Conservation (phyloP, 2,888 invertebrate species). For the Acanthosepion esculentum region DNA sequence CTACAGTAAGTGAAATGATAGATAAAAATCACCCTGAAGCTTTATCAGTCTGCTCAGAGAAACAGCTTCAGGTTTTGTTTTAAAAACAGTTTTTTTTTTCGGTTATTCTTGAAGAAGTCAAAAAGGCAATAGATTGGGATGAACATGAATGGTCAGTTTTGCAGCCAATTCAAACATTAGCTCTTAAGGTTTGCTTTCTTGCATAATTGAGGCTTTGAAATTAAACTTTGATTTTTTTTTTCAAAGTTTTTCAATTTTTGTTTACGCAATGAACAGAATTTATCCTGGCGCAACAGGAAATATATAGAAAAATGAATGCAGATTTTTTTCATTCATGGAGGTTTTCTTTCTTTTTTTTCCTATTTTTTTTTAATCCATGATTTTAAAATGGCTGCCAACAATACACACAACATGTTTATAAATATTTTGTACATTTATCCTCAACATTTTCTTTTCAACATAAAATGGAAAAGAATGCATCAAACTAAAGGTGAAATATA, state of each 20-base stretch:
- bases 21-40: background rate
- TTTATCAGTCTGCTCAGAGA: background rate
- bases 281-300: background rate
- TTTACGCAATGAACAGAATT: background rate
- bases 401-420: background rate
- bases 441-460: conserved; percentile 9
- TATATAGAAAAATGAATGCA: background rate
- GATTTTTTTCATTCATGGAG: background rate
- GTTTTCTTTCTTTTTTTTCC: background rate
- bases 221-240: background rate
- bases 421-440: background rate
- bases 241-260: background rate
- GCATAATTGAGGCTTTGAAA: background rate
- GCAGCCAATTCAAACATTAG: background rate
- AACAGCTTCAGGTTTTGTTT: background rate
- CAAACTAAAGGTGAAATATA: background rate
- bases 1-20: background rate
- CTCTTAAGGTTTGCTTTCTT: background rate
- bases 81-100: background rate
- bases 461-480: background rate
- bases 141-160: background rate
- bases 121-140: conserved; percentile 21
- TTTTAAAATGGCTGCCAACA: background rate
- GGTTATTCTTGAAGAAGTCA: background rate
- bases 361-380: background rate